These are phyloP conservation scores for Pseudopleuronectes americanus DNA, from an alignment of 2,797 vertebrate genomes.

Conservation along the genomic window DNA sequence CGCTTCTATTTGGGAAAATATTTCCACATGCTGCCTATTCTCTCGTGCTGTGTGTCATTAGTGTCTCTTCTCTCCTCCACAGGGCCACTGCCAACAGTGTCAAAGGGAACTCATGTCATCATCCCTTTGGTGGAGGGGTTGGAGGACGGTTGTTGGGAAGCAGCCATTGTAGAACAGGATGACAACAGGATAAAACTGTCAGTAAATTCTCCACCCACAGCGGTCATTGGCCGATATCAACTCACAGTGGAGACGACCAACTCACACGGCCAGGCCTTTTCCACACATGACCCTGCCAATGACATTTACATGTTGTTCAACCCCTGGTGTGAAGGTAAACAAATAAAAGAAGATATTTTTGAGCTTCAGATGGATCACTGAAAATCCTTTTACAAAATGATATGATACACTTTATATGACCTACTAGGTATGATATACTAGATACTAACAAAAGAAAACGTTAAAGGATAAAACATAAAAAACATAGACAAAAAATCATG, in stretches of 20 bases:
- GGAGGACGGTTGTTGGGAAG: conserved; percentile 82
- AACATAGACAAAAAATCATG: too few relatives aligned
- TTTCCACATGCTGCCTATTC: neutral
- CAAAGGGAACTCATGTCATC: conserved; percentile 86
- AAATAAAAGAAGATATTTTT: neutral
- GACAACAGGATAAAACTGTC: conserved; percentile 77
- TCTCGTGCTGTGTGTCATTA: neutral
- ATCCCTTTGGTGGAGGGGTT: conserved; percentile 79
- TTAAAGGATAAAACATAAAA: too few relatives aligned
- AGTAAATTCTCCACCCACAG: conserved; percentile 80
- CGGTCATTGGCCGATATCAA: conserved; percentile 85
- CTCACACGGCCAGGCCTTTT: conserved; percentile 68
- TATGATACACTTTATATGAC: too few relatives aligned
- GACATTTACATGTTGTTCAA: conserved; percentile 90
- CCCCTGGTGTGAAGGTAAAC: conserved; percentile 90
- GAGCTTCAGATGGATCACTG: too few relatives aligned
- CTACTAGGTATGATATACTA: too few relatives aligned
- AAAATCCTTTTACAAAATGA: too few relatives aligned
- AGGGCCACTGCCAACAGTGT: conserved; percentile 79
- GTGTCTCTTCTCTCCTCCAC: conserved; percentile 5
- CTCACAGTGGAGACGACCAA: conserved; percentile 81
- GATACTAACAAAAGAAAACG: too few relatives aligned
- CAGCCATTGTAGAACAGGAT: conserved; percentile 73
- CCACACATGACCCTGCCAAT: conserved; percentile 75
- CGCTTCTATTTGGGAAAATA: neutral